Base-by-base conservation (phyloP, 2,797 vertebrate genomes). In the Linurgus olivaceus region DNA sequence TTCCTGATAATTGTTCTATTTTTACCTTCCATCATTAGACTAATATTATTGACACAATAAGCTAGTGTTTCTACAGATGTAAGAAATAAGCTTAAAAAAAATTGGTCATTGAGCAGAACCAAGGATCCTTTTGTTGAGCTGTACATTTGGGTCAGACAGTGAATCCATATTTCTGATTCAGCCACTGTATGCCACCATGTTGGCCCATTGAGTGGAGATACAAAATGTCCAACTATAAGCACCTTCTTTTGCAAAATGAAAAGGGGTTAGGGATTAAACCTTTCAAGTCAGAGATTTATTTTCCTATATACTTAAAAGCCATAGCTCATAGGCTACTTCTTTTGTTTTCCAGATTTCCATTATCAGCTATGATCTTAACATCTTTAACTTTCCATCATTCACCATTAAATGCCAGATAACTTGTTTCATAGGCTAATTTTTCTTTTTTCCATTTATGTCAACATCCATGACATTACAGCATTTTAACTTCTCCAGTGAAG, bases 401-500 rank as follows among this genome's bases (percentile, higher is more conserved):
- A 83, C 58, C 74, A 76, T 81, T 94, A 96, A 93, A 90, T 94
- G 62, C 82, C 86, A 96, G 74, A 86, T 87, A 96, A 73, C 55
- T 72, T 83, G 88, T 88, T 95, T 94, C 81, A 84, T 52, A 89
- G 76, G 77, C 59, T 97, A 96, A 88, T 96, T 96, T 96, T 97
- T 97, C 6, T 10, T 86, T 97, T 97, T 92, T 72, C 83, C 45
- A 82, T 33, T 93, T 93, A 42, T 42, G 50, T 88, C 90, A 96
- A 63, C 57, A 86, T 82, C 55, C n/a, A 77, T 92, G 86, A 85
- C 35, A 87, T 94, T 86, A 55, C 44, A 96, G 50, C 33, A 88
- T 50, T 94, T 95, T 95, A 93, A 94, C 87, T 92, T 96, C 68
- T 97, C 95, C 57, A 95, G n/a, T 94, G 85, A 95, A 96, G 37